phyloP scores from a whole-genome alignment of 2,797 vertebrate species.

The Babyrousa celebensis region DNA sequence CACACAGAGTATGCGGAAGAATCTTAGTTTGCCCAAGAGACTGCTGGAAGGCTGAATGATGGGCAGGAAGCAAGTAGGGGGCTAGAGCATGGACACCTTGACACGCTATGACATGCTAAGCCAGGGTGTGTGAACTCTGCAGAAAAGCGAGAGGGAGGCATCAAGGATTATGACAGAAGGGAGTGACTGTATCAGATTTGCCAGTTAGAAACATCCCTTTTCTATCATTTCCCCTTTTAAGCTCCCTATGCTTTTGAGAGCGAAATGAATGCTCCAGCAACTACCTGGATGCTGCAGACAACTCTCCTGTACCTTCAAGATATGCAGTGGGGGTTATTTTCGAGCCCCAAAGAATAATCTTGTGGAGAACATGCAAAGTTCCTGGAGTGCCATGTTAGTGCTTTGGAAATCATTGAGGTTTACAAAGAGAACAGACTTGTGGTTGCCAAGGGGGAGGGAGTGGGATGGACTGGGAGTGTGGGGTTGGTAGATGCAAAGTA shows the following conservation, averaged over 20 bases:
- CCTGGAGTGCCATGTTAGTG: neutral
- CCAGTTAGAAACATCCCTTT: neutral
- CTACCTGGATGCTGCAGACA: neutral
- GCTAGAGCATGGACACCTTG: neutral
- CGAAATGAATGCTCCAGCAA: neutral
- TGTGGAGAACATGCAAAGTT: neutral
- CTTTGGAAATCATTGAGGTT: neutral
- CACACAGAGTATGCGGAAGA: fast-evolving
- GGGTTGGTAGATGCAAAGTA: too few relatives aligned
- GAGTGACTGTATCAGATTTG: neutral
- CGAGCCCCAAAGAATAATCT: neutral
- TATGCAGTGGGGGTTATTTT: neutral
- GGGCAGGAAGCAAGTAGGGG: too few relatives aligned
- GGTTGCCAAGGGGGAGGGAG: too few relatives aligned
- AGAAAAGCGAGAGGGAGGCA: neutral
- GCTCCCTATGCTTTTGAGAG: neutral
- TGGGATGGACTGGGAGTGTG: too few relatives aligned
- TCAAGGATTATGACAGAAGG: neutral
- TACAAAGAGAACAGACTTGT: too few relatives aligned
- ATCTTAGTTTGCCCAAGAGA: fast-evolving
- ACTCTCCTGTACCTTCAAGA: neutral
- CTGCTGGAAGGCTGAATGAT: neutral
- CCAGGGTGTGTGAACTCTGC: too few relatives aligned
- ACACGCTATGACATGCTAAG: fast-evolving
- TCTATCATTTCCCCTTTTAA: neutral